Evolutionary conservation across 2,888 invertebrate species (phyloP), one percentile per base, ranked within the genome.

Genomic region (Aphodius sticticus): DNA sequence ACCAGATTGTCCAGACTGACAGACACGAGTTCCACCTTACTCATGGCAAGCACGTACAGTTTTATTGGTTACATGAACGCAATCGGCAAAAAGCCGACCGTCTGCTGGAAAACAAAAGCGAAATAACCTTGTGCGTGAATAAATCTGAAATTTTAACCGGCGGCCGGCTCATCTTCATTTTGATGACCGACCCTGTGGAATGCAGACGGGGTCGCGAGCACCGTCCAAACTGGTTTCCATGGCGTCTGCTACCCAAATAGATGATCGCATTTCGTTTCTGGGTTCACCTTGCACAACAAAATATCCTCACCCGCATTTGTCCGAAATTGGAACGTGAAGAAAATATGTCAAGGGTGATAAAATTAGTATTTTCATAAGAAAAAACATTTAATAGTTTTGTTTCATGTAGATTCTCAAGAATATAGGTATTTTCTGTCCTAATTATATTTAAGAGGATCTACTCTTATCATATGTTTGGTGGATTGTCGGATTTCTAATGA

Each of bases 221-320:
- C 76, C 81, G 81, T 80, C 80, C 76, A 69, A 80, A 82, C 82
- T 77, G 77, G 81, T 82, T 82, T 78, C 53, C 53, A 3, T 53
- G 53, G 53, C 70, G 79, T 76, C 79, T 79, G 80, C 78, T 80
- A 53, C 15, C 78, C 53, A 80, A 80, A 80, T 80, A 80, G 70
- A 80, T 78, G 53, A 53, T 53, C 53, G 53, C 53, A 5, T 53
- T 53, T 5, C 53, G 12, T 53, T 53, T 53, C 53, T 7, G 53
- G 12, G 53, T 53, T 53, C 12, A 53, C 53, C 53, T 53, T 53
- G 53, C 53, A 53, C 53, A 53, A 53, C 53, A 53, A 53, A 53
- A 9, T 12, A 5, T 53, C 53, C 7, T 12, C 12, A 53, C 53
- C 53, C 53, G 53, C 53, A 53, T 9, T 53, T 53, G 53, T 53